These are phyloP conservation scores for Cebus imitator DNA, from an alignment of 2,113 vertebrate genomes.

Conservation along the genomic window DNA sequence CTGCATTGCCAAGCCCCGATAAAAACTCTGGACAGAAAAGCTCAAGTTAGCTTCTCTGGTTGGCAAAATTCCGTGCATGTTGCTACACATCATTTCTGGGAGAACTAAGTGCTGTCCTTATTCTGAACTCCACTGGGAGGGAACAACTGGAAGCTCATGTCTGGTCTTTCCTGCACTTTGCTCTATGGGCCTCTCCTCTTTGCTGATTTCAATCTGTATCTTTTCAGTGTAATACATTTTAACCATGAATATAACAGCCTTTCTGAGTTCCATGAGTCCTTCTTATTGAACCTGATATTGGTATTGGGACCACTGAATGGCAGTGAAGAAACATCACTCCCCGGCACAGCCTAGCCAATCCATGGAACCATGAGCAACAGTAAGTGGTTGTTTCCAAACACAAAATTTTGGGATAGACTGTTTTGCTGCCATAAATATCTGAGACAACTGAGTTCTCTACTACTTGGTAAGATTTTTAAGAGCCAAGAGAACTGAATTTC, in stretches of 20 bases:
- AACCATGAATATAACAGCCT: background rate
- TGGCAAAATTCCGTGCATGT: background rate
- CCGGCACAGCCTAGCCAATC: background rate
- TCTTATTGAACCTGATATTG: background rate
- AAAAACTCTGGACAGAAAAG: background rate
- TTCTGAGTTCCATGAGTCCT: background rate
- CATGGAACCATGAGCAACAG: background rate
- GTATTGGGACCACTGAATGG: background rate
- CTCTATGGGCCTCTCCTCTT: background rate
- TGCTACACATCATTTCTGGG: background rate
- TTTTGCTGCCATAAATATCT: background rate
- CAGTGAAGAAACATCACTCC: background rate
- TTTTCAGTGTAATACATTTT: background rate
- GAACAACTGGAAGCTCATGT: background rate
- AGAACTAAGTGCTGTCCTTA: background rate
- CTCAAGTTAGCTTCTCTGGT: background rate
- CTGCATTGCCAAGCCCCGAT: background rate
- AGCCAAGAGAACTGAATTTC: background rate
- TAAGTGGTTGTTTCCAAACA: background rate
- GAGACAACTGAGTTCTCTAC: background rate
- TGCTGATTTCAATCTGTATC: background rate
- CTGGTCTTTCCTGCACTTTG: background rate
- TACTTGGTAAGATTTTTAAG: slow-evolving; percentile 23
- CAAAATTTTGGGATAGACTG: background rate
- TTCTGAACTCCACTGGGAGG: background rate